Conservation (phyloP, 1,140 invertebrate genomes). For the Conus ventricosus region DNA sequence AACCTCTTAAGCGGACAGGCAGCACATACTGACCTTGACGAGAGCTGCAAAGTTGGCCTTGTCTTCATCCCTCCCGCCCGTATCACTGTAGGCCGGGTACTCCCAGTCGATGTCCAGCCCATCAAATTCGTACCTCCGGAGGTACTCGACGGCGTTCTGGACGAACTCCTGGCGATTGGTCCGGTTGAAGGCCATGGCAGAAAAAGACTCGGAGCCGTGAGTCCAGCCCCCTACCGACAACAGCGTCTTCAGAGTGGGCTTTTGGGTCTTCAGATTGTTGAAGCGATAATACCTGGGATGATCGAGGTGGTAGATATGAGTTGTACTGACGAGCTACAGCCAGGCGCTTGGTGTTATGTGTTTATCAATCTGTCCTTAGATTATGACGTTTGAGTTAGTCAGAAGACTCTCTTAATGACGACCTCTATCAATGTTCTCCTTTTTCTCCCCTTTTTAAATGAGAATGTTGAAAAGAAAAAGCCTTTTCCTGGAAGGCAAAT, state of each 20-base stretch:
- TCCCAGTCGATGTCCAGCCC: constrained; percentile 98
- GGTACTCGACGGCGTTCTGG: constrained; percentile 84
- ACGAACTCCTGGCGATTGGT: constrained; percentile 56
- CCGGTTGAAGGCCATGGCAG: constrained; percentile 55
- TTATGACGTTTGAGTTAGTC: neutral
- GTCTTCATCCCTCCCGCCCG: constrained; percentile 93
- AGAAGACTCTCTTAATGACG: too few species aligned
- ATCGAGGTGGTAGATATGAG: neutral
- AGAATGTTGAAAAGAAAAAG: too few species aligned
- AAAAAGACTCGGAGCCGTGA: constrained; percentile 87
- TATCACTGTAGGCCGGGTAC: constrained; percentile 89
- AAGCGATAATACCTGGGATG: constrained; percentile 89
- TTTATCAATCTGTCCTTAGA: neutral
- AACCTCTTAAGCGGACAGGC: neutral
- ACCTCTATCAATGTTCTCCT: too few species aligned
- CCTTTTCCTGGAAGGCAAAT: too few species aligned
- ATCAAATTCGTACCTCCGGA: constrained; percentile 94
- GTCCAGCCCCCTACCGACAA: constrained; percentile 98
- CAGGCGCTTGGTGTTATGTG: neutral
- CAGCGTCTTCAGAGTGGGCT: constrained; percentile 93
- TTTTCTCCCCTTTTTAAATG: too few species aligned
- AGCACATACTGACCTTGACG: constrained; percentile 80
- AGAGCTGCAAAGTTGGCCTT: constrained; percentile 92
- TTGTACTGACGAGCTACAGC: neutral
- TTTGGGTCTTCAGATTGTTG: constrained; percentile 91